phyloP scores from a whole-genome alignment of 2,113 vertebrate genomes.

The Lontra canadensis region DNA sequence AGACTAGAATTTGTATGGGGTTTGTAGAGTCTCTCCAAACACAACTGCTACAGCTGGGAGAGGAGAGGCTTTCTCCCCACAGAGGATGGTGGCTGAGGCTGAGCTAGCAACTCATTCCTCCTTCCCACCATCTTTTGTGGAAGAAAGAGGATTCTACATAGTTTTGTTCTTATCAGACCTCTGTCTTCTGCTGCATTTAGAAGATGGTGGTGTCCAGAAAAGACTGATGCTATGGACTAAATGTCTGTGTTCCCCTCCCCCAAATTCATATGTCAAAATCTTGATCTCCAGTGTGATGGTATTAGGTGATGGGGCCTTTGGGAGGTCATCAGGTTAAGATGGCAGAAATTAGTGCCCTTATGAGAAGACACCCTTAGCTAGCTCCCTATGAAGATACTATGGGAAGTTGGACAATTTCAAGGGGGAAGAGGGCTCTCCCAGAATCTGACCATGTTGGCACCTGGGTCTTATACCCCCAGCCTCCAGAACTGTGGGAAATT shows the following conservation, averaged over 20 bases:
- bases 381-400: neutral
- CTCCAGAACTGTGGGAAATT: neutral
- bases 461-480: neutral
- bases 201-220: neutral
- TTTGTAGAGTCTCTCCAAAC: neutral
- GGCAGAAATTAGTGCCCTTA: neutral
- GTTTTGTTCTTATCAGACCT: neutral
- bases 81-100: neutral
- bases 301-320: neutral
- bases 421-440: neutral
- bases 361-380: neutral
- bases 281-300: neutral
- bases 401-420: neutral
- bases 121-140: neutral
- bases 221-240: neutral
- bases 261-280: neutral
- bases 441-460: neutral
- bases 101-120: neutral
- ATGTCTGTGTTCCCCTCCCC: neutral
- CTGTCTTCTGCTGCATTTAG: neutral
- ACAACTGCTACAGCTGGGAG: neutral
- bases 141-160: neutral
- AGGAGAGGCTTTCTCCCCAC: neutral
- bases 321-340: neutral
- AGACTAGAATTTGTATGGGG: neutral